These are phyloP conservation scores for Chirona hameri DNA, from an alignment of 2,888 invertebrate genomes.

Conservation along the genomic window DNA sequence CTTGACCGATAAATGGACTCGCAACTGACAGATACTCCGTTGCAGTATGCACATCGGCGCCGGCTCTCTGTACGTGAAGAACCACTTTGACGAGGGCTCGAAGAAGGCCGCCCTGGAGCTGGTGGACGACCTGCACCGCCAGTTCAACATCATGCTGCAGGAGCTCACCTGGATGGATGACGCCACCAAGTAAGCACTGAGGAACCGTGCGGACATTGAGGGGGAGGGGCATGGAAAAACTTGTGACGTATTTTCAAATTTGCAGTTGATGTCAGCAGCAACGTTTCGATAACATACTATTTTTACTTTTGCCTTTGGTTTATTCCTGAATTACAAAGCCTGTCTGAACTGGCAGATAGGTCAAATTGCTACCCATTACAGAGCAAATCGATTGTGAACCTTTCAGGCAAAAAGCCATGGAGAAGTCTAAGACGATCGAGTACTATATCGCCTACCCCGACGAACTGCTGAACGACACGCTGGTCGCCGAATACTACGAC, in stretches of 20 bases:
- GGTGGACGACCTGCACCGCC: constrained; percentile 76
- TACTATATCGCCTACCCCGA: constrained; percentile 90
- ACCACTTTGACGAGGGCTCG: constrained; percentile 80
- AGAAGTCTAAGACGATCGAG: constrained; percentile 76
- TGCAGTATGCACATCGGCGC: constrained; percentile 49
- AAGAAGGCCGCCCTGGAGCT: constrained; percentile 79
- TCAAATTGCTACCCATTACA: no score
- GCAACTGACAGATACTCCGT: not conserved
- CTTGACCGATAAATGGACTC: no score
- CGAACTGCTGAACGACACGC: constrained; percentile 75
- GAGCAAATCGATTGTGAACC: not conserved
- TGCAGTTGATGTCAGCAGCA: no score
- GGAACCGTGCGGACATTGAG: no score
- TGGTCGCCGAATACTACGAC: constrained; percentile 73
- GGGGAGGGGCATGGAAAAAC: no score
- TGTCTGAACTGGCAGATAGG: no score
- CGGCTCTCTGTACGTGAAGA: constrained; percentile 80
- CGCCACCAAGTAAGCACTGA: constrained; percentile 56
- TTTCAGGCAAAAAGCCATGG: constrained; percentile 61
- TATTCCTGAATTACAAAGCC: no score
- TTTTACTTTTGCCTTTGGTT: no score
- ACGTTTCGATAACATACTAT: no score
- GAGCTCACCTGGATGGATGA: constrained; percentile 90
- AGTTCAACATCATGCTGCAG: constrained; percentile 74
- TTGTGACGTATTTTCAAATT: no score